phyloP scores from a whole-genome alignment of 2,113 vertebrate species.

The Coptodon rendalli region DNA sequence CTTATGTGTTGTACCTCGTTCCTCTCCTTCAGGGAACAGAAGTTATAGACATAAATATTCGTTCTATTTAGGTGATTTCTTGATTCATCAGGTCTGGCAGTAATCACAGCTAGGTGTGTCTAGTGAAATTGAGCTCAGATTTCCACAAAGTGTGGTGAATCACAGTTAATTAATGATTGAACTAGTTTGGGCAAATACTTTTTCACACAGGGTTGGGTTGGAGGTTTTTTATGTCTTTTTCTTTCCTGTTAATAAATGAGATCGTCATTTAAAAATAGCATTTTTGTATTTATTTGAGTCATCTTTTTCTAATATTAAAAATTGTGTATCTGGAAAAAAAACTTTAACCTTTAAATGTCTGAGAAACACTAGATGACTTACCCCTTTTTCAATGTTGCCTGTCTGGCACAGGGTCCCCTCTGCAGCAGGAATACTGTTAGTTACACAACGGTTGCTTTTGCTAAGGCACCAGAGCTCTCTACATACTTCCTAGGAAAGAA shows the following conservation, averaged over 20 bases:
- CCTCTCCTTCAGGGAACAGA: too few relatives aligned
- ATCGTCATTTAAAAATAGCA: not conserved
- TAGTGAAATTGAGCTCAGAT: not conserved
- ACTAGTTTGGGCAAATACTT: not conserved
- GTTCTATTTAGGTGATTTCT: not conserved
- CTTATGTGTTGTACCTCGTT: too few relatives aligned
- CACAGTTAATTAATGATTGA: not conserved
- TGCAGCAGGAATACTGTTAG: conserved; percentile 97
- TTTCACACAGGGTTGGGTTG: not conserved
- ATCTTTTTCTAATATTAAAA: not conserved
- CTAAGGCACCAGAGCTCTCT: conserved; percentile 99
- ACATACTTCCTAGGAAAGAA: conserved; percentile 99
- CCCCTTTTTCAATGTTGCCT: conserved; percentile 95
- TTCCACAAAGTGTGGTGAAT: not conserved
- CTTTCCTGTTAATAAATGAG: not conserved
- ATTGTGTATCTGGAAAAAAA: not conserved
- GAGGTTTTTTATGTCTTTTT: rapidly evolving
- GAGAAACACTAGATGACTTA: conserved; percentile 64
- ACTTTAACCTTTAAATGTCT: not conserved
- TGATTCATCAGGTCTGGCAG: not conserved
- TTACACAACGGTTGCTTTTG: conserved; percentile 99
- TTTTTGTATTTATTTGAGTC: not conserved
- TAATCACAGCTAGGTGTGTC: not conserved
- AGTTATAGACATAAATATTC: too few relatives aligned
- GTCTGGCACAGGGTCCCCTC: conserved; percentile 96